Evolutionary conservation across 1,140 invertebrate genomes (phyloP).

Genomic region (Saxidomus purpurata): DNA sequence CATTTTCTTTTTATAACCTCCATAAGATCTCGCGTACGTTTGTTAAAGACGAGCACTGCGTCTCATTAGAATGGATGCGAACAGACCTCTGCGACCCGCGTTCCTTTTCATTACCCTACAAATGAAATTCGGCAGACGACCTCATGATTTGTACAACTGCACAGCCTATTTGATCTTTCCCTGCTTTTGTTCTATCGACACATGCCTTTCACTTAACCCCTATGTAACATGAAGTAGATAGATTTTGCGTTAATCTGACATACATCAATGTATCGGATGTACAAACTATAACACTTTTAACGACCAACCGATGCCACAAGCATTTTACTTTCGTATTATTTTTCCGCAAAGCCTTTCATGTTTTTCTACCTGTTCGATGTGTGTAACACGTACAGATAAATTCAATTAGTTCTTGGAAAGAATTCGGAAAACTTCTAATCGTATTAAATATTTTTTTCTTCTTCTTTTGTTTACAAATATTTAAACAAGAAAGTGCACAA

Average conservation of each 20-base stretch:
- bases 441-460: not conserved
- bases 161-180: slow-evolving; percentile 15
- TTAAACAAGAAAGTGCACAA: too few species aligned
- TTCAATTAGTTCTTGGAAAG: not conserved
- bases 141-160: slow-evolving; percentile 15
- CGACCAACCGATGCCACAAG: slow-evolving; percentile 39
- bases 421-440: not conserved
- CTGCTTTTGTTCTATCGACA: slow-evolving; percentile 22
- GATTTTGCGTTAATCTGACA: slow-evolving; percentile 25
- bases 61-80: slow-evolving; percentile 23
- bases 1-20: slow-evolving; percentile 53
- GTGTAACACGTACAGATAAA: slow-evolving; percentile 24
- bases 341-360: slow-evolving; percentile 36
- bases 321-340: slow-evolving; percentile 55
- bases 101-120: slow-evolving; percentile 46
- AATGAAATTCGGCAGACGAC: slow-evolving; percentile 37
- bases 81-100: slow-evolving; percentile 30
- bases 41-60: not conserved
- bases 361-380: slow-evolving; percentile 21
- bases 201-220: slow-evolving; percentile 50
- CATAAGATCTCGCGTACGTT: not conserved
- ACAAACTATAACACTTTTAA: slow-evolving; percentile 28
- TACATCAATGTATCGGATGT: slow-evolving; percentile 28
- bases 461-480: too few species aligned
- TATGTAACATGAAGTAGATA: slow-evolving; percentile 35